Conservation (phyloP, 2,113 vertebrate genomes). For the Xyrauchen texanus region DNA sequence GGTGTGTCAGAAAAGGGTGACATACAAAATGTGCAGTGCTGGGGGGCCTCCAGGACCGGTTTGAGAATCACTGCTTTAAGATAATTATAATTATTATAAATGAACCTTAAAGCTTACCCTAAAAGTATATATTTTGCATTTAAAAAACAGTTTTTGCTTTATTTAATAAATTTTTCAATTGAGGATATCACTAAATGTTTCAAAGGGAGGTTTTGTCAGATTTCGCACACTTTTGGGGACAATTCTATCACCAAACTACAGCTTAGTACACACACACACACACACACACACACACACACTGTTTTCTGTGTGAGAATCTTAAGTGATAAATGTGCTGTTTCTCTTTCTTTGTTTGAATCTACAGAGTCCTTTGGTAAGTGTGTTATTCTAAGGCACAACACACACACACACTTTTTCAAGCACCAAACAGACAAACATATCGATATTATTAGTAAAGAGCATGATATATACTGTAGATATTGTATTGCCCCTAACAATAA, state of each 20-base stretch:
- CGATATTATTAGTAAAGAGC: slow-evolving; percentile 85
- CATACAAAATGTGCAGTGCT: too few species aligned
- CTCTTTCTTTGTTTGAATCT: slow-evolving; percentile 99
- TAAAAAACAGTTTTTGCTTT: too few species aligned
- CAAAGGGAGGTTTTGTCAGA: too few species aligned
- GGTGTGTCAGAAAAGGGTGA: too few species aligned
- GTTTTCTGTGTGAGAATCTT: slow-evolving; percentile 81
- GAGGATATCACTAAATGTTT: too few species aligned
- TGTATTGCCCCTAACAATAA: slow-evolving; percentile 85
- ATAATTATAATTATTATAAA: too few species aligned
- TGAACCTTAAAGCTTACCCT: too few species aligned
- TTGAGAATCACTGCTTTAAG: too few species aligned
- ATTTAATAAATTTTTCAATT: too few species aligned
- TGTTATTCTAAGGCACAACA: slow-evolving; percentile 93
- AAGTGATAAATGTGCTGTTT: slow-evolving; percentile 99
- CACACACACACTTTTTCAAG: slow-evolving; percentile 57
- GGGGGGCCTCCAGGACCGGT: too few species aligned
- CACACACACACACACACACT: slow-evolving; percentile 26
- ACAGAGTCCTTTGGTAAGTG: slow-evolving; percentile 99
- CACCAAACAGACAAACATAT: slow-evolving; percentile 61
- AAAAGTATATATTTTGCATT: too few species aligned
- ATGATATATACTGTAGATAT: slow-evolving; percentile 77
- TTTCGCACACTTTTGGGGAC: not conserved
- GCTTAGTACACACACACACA: slow-evolving; percentile 15
- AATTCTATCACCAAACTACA: not conserved